Percentiles rank a stretch among this genome's conserved stretches.
Evolutionary conservation across 2,113 vertebrate species (phyloP).

Genomic region (Brienomyrus longianalis): DNA sequence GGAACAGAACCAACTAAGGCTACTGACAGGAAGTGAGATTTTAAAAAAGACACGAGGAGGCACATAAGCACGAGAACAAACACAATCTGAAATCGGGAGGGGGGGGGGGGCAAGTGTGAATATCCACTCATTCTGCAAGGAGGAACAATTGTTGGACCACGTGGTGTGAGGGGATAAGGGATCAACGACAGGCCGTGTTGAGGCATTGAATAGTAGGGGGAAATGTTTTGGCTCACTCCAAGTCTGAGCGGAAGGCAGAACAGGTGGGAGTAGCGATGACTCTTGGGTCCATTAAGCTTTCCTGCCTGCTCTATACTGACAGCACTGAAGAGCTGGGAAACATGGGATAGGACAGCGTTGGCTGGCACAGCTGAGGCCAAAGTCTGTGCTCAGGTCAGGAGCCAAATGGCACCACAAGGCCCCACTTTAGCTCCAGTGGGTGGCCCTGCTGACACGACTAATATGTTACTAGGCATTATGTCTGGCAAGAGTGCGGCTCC

Average conservation of each 20-base stretch:
- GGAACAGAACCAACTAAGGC: not conserved
- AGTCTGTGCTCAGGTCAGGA: not conserved
- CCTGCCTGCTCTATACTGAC: not conserved
- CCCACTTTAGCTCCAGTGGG: not conserved
- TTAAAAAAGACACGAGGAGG: not conserved
- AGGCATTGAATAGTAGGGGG: not conserved
- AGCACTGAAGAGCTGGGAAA: not conserved
- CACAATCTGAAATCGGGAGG: not conserved
- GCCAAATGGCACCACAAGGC: not conserved
- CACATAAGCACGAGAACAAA: not conserved
- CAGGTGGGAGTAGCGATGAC: not conserved
- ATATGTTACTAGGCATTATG: not conserved
- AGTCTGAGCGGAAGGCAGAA: not conserved
- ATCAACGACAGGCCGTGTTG: not conserved
- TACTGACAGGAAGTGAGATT: not conserved
- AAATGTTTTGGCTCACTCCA: not conserved
- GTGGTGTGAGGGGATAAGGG: not conserved
- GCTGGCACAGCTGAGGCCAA: not conserved
- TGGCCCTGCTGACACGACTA: not conserved
- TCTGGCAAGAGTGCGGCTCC: not conserved
- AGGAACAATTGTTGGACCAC: not conserved
- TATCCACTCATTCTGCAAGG: not conserved
- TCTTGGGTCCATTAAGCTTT: not conserved
- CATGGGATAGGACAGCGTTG: not conserved
- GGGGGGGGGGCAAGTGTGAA: not conserved